Evolutionary conservation across 2,888 invertebrate genomes (phyloP).

Genomic region (Boloria selene): DNA sequence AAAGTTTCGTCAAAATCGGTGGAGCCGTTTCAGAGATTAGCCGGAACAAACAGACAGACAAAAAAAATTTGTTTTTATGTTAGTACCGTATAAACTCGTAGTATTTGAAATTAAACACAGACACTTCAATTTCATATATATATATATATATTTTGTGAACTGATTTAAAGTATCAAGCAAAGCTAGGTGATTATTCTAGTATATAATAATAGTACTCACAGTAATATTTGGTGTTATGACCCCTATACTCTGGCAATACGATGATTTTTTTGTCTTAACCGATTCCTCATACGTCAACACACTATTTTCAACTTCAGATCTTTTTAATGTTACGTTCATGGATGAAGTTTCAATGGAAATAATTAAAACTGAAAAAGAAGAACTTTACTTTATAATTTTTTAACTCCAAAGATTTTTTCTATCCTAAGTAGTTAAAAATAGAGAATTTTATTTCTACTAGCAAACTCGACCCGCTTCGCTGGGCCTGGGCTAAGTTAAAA

Average conservation of each 20-base stretch:
- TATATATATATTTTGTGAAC: no score
- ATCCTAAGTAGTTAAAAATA: no score
- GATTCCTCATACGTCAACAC: conserved; percentile 3
- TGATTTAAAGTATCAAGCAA: neutral
- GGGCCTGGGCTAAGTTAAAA: no score
- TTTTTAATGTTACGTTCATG: conserved; percentile 40
- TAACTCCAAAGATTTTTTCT: neutral
- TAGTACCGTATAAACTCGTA: no score
- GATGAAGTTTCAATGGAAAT: conserved; percentile 47
- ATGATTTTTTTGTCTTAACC: conserved; percentile 4
- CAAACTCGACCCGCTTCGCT: no score
- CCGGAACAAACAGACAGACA: no score
- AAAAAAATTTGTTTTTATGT: no score
- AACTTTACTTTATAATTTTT: neutral
- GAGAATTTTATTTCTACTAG: no score
- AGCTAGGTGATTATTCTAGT: neutral
- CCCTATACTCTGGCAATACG: conserved; percentile 14
- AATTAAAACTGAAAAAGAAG: conserved; percentile 46
- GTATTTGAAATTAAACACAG: no score
- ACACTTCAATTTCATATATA: no score
- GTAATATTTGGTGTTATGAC: conserved; percentile 2
- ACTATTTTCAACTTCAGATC: neutral
- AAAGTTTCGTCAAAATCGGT: no score
- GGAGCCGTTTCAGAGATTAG: no score
- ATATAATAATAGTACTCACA: conserved; percentile 6